phyloP scores from a whole-genome alignment of 2,113 vertebrate genomes.

The Tretioscincus oriximinensis region DNA sequence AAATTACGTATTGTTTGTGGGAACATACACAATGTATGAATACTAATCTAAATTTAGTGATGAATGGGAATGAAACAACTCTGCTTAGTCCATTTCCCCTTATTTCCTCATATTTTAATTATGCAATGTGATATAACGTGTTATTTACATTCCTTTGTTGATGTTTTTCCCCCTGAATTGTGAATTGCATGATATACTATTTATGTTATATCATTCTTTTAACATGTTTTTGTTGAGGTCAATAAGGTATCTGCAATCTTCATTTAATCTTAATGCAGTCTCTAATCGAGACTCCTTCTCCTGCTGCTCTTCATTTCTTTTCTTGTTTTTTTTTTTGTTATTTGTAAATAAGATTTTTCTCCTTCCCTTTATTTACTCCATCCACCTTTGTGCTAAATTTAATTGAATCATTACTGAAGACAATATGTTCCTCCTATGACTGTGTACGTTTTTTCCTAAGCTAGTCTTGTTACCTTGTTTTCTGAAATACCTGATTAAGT shows the following conservation, averaged over 20 bases:
- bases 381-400: not conserved
- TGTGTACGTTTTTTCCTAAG: not conserved
- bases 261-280: not conserved
- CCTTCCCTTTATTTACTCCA: slow-evolving; percentile 2
- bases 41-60: not conserved
- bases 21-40: not conserved
- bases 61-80: not conserved
- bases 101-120: not conserved
- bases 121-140: not conserved
- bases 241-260: not conserved
- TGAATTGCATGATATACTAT: not conserved
- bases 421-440: not conserved
- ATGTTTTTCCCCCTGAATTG: not conserved
- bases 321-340: not conserved
- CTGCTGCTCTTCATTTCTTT: not conserved
- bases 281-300: not conserved
- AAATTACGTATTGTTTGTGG: not conserved
- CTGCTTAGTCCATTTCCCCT: not conserved
- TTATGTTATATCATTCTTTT: not conserved
- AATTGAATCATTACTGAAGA: not conserved
- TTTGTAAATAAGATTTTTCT: not conserved
- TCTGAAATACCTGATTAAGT: not conserved
- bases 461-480: not conserved
- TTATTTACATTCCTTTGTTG: not conserved
- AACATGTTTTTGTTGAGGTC: not conserved